These are phyloP conservation scores for Helostoma temminkii DNA, from an alignment of 2,797 vertebrate genomes.

Conservation along the genomic window DNA sequence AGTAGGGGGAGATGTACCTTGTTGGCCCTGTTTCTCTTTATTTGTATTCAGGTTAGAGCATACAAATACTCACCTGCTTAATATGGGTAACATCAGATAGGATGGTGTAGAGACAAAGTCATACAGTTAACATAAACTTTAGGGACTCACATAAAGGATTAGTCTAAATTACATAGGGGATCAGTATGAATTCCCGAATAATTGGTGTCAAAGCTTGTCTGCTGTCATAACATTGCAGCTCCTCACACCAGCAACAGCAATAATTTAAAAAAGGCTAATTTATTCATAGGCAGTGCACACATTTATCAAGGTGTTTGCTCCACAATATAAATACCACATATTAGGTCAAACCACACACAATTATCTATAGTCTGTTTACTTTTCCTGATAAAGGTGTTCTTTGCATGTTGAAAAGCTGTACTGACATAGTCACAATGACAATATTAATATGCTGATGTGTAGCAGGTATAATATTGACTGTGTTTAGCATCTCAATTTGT, in stretches of 20 bases:
- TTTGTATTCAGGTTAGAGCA: constrained; percentile 64
- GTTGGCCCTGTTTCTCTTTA: constrained; percentile 64
- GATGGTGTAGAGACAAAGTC: constrained; percentile 60
- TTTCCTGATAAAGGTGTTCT: background rate
- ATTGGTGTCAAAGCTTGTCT: too few relatives aligned
- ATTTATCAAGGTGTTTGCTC: background rate
- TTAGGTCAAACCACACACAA: background rate
- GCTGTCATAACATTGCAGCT: background rate
- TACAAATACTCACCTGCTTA: constrained; percentile 63
- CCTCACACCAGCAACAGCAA: background rate
- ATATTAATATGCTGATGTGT: background rate
- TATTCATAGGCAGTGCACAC: background rate
- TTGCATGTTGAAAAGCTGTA: background rate
- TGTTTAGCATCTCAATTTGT: background rate
- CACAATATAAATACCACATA: background rate
- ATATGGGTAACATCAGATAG: constrained; percentile 50
- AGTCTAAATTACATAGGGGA: constrained; percentile 19
- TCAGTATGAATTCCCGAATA: constrained; percentile 2
- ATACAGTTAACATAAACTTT: constrained; percentile 56
- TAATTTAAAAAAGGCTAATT: background rate
- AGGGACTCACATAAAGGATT: constrained; percentile 26
- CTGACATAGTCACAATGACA: background rate
- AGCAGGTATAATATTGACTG: too few relatives aligned
- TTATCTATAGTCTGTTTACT: background rate
- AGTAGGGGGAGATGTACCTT: constrained; percentile 51